phyloP scores from a whole-genome alignment of 2,888 invertebrate genomes.

The Pristionchus maxplancki region DNA sequence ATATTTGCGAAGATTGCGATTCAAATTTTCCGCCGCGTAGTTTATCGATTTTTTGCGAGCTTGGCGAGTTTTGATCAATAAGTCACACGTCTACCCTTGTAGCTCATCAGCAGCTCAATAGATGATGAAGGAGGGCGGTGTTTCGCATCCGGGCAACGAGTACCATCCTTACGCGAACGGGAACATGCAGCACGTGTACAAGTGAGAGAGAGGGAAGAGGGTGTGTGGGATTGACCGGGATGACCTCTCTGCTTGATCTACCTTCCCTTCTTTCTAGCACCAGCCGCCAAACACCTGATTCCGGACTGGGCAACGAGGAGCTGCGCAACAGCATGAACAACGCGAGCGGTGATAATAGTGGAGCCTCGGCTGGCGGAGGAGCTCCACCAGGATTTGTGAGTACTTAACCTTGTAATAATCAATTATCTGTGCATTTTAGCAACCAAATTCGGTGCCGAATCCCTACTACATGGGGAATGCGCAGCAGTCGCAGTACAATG shows the following conservation, averaged over 20 bases:
- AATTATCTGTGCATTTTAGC: background rate
- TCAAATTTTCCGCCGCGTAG: background rate
- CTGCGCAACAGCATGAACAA: slow-evolving; percentile 40
- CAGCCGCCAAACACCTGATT: slow-evolving; percentile 47
- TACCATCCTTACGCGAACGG: slow-evolving; percentile 39
- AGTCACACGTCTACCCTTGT: background rate
- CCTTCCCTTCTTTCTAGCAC: background rate
- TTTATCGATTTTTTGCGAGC: slow-evolving; percentile 11
- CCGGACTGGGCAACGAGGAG: slow-evolving; percentile 47
- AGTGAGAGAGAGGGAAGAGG: background rate
- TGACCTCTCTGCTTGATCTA: background rate
- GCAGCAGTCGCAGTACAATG: slow-evolving; percentile 20
- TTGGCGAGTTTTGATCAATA: background rate
- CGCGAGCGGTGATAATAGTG: background rate
- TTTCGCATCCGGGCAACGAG: slow-evolving; percentile 14
- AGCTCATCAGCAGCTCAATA: slow-evolving; percentile 24
- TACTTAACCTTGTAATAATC: background rate
- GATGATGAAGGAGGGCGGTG: slow-evolving; percentile 30
- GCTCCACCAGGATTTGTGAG: slow-evolving; percentile 36
- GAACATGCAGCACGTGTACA: slow-evolving; percentile 14
- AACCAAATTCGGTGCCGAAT: background rate
- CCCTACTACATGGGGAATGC: background rate
- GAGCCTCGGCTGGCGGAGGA: slow-evolving; percentile 1
- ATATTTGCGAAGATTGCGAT: background rate
- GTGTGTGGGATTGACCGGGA: background rate